Evolutionary conservation across 2,888 invertebrate species (phyloP), one percentile per base, ranked within the genome.

Genomic region (Horisme vitalbata): DNA sequence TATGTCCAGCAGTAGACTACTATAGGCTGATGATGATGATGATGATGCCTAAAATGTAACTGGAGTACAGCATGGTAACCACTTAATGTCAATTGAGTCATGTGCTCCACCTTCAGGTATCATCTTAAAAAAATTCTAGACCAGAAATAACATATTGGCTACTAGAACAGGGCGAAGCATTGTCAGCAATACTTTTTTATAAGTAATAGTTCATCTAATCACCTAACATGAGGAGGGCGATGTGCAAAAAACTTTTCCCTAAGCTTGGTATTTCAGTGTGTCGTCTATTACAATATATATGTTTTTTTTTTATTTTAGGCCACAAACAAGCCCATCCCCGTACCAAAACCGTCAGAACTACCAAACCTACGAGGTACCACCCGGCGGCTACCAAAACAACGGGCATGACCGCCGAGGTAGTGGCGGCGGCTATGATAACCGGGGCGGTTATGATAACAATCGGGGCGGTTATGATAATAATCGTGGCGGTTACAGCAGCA

Each of bases 301-400:
- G 4, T 4, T 9, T 5, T 4, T 28, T 3, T 10, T 28, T n/a
- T 4, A 21, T 44, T 66, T 1, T 69, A 86, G 86, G 39, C 71
- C 79, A 0, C 83, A 83, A 62, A 67, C 75, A 1, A 73, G 68
- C 15, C 76, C 78, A 1, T 71, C 65, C 0, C 23, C 33, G 1
- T 62, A 50, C 27, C 75, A 71, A 4, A 56, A 41, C 28, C 58
- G 59, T 8, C 67, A 77, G 0, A 77, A 73, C 56, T 84, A 80
- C 54, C 83, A 83, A 66, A 81, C 83, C 0, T 82, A 71, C 50
- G 82, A 83, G 28, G 82, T 83, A 0, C 82, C 83, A 0, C 76
- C 78, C 0, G 85, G 86, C 0, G 83, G 83, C n/a, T 79, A 76
- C 52, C 63, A 54, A 33, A 68, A 70, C 14, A 61, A 58, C 24